phyloP scores from a whole-genome alignment of 2,888 invertebrate genomes.

The Parnassius apollo region DNA sequence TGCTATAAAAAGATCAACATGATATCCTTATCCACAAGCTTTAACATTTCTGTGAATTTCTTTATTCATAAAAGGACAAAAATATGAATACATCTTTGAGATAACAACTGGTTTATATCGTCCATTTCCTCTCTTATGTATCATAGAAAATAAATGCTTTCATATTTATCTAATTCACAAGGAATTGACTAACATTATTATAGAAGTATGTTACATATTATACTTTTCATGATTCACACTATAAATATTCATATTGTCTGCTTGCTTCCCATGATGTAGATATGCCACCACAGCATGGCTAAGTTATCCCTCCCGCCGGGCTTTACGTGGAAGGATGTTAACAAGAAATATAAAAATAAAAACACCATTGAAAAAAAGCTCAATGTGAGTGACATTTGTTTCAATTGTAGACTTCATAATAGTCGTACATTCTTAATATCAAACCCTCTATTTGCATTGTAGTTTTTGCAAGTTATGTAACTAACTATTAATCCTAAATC shows the following conservation, averaged over 20 bases:
- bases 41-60: too few relatives aligned
- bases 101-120: not conserved
- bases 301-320: constrained; percentile 69
- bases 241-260: constrained; percentile 43
- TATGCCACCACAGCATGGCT: constrained; percentile 63
- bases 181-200: constrained; percentile 11
- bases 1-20: too few relatives aligned
- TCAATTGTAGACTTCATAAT: constrained; percentile 30
- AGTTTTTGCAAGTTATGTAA: constrained; percentile 9
- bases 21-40: too few relatives aligned
- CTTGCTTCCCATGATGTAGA: constrained; percentile 66
- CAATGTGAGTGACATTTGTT: constrained; percentile 58
- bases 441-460: constrained; percentile 10
- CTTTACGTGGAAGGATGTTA: constrained; percentile 71
- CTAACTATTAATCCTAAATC: constrained; percentile 3
- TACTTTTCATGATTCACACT: constrained; percentile 26
- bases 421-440: constrained; percentile 17
- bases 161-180: constrained; percentile 3
- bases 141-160: constrained; percentile 5
- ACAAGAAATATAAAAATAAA: constrained; percentile 67
- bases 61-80: constrained; percentile 8
- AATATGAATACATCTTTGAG: constrained; percentile 11
- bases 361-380: constrained; percentile 58
- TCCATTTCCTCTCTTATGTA: not conserved
- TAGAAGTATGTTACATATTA: constrained; percentile 5